phyloP scores from a whole-genome alignment of 23 tunicate species.

The Clavelina lepadiformis region DNA sequence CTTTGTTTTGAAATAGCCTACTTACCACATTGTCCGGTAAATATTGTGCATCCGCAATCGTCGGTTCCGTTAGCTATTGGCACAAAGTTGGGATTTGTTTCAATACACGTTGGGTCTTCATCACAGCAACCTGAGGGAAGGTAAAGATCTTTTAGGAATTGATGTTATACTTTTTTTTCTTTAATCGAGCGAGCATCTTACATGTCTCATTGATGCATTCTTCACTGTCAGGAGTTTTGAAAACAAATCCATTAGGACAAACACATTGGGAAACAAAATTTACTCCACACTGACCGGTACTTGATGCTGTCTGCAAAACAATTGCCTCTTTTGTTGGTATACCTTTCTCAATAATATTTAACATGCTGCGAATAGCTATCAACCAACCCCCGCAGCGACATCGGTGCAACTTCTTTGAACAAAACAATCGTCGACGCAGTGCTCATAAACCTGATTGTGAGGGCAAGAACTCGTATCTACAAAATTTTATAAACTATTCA shows the following conservation, averaged over 20 bases:
- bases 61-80: background rate
- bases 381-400: no score
- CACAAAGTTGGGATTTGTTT: constrained; percentile 3
- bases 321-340: no score
- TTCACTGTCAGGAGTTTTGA: background rate
- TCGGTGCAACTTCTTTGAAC: constrained; percentile 1
- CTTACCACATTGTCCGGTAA: background rate
- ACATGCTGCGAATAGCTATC: no score
- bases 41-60: constrained; percentile 13
- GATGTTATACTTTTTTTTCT: background rate
- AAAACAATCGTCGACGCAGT: constrained; percentile 4
- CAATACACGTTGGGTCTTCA: constrained; percentile 7
- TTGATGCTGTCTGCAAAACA: no score
- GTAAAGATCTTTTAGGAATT: background rate
- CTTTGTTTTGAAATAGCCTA: background rate
- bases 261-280: background rate
- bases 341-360: no score
- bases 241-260: constrained; percentile 16
- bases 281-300: background rate
- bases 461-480: background rate
- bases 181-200: background rate
- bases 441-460: background rate
- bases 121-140: constrained; percentile 12
- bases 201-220: constrained; percentile 14
- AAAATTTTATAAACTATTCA: background rate